Evolutionary conservation across 1,140 invertebrate species (phyloP).

Genomic region (Mycetomoellerius zeteki): DNA sequence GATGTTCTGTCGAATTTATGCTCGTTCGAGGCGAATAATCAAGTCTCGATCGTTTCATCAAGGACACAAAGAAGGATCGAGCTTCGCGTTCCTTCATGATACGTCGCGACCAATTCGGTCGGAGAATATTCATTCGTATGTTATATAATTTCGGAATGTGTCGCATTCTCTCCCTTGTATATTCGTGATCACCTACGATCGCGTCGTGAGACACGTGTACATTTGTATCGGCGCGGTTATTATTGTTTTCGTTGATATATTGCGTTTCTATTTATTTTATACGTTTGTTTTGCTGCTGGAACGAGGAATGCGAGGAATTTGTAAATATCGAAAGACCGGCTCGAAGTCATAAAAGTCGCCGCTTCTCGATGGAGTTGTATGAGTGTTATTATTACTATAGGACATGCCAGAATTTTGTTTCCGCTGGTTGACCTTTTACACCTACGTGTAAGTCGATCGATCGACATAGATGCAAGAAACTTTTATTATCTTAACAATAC

Average conservation of each 20-base stretch:
- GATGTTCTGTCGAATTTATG: conserved; percentile 68
- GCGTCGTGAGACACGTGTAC: conserved; percentile 48
- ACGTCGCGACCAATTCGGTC: conserved; percentile 37
- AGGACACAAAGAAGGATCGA: conserved; percentile 16
- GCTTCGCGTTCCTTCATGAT: conserved; percentile 26
- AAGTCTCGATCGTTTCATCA: conserved; percentile 47
- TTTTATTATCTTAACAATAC: background rate
- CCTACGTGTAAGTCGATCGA: conserved; percentile 15
- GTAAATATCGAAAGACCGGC: conserved; percentile 66
- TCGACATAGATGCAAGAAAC: conserved; percentile 50
- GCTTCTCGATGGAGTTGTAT: conserved; percentile 32
- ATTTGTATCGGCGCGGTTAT: conserved; percentile 60
- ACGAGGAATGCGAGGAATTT: conserved; percentile 36
- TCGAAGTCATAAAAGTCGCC: conserved; percentile 2
- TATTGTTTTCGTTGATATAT: conserved; percentile 59
- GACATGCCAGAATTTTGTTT: conserved; percentile 15
- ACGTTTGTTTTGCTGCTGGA: conserved; percentile 43
- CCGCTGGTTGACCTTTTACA: conserved; percentile 24
- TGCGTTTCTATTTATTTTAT: conserved; percentile 31
- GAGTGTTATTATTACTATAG: conserved; percentile 20
- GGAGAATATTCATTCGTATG: conserved; percentile 65
- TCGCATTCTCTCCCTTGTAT: conserved; percentile 58
- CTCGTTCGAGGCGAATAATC: conserved; percentile 27
- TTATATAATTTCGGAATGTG: conserved; percentile 71
- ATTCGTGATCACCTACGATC: conserved; percentile 37